Evolutionary conservation across 2,113 vertebrate genomes (phyloP).

Genomic region (Nestor notabilis): DNA sequence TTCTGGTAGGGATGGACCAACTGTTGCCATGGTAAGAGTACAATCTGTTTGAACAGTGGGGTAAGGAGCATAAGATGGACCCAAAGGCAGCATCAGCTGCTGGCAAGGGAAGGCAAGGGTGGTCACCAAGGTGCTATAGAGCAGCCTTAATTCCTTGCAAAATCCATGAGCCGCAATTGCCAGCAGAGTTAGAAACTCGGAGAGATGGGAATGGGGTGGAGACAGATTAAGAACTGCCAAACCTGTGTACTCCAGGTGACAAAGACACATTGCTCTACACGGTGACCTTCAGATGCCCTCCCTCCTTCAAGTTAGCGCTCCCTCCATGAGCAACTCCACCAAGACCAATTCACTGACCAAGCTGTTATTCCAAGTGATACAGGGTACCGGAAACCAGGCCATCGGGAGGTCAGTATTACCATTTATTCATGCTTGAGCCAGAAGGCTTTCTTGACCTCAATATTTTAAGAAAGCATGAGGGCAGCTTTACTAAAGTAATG

Average conservation of each 20-base stretch:
- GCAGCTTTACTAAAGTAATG: background rate
- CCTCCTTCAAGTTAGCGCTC: background rate
- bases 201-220: background rate
- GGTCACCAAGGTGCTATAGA: background rate
- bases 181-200: background rate
- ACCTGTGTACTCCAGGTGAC: accelerated
- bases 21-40: background rate
- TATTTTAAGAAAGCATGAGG: background rate
- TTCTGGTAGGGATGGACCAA: background rate
- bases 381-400: background rate
- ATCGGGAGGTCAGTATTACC: background rate
- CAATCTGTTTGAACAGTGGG: background rate
- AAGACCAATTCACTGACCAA: background rate
- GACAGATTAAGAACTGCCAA: background rate
- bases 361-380: background rate
- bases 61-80: background rate
- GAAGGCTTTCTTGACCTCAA: background rate
- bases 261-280: background rate
- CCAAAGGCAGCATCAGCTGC: background rate
- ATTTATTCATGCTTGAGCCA: background rate
- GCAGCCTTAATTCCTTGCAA: background rate
- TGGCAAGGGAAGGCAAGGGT: background rate
- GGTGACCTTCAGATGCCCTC: background rate
- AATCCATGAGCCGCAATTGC: background rate
- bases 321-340: background rate